phyloP scores from a whole-genome alignment of 2,797 vertebrate genomes.

The Poeciliopsis turneri region DNA sequence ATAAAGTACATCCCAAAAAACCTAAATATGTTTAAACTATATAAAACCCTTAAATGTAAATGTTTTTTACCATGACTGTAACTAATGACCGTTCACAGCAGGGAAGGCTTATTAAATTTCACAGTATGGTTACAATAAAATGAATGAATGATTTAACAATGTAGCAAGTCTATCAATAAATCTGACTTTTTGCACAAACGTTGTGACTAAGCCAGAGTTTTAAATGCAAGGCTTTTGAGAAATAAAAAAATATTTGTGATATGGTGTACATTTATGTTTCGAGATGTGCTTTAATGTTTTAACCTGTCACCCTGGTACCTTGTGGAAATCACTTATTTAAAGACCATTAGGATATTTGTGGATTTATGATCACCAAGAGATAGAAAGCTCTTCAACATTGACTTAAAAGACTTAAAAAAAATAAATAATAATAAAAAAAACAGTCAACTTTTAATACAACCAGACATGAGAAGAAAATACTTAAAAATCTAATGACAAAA shows the following conservation, averaged over 20 bases:
- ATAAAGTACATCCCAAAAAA: not conserved
- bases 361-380: not conserved
- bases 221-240: not conserved
- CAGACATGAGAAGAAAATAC: not conserved
- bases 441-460: not conserved
- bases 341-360: not conserved
- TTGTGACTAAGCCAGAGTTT: not conserved
- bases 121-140: constrained; percentile 5
- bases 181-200: not conserved
- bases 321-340: not conserved
- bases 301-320: not conserved
- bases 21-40: not conserved
- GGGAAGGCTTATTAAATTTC: constrained; percentile 3
- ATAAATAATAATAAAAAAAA: too few species aligned
- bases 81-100: constrained; percentile 1
- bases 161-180: constrained; percentile 1
- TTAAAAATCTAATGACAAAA: not conserved
- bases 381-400: not conserved
- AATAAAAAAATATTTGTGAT: not conserved
- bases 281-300: not conserved
- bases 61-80: not conserved
- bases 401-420: not conserved
- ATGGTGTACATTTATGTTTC: not conserved
- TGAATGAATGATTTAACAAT: constrained; percentile 11
- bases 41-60: not conserved